A percentile compares a stretch with the other conserved stretches of the same genome.
Conservation (phyloP, 2,888 invertebrate species). For the Plebejus anna region DNA sequence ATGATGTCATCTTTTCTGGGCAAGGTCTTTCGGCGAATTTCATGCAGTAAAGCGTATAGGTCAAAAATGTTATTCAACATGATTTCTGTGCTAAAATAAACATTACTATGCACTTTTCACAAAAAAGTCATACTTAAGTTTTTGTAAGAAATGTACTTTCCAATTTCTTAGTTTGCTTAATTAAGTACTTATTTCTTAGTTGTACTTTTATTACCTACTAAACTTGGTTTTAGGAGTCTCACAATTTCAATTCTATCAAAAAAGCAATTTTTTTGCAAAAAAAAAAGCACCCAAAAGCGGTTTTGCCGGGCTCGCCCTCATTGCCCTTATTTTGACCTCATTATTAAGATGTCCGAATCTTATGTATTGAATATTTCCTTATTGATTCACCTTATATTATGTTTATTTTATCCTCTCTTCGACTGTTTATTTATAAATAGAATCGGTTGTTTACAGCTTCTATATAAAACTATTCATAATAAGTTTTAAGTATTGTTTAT, state of each 20-base stretch:
- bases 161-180: too few relatives aligned
- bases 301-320: background rate
- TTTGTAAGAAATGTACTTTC: background rate
- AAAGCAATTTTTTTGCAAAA: too few relatives aligned
- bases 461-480: background rate
- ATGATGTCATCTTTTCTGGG: conserved; percentile 71
- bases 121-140: background rate
- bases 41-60: conserved; percentile 38
- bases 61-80: conserved; percentile 32
- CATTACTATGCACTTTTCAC: background rate
- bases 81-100: conserved; percentile 9
- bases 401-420: background rate
- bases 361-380: background rate
- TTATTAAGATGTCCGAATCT: background rate
- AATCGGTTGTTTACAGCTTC: conserved; percentile 2
- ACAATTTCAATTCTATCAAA: too few relatives aligned
- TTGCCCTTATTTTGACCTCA: background rate
- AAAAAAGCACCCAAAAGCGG: background rate
- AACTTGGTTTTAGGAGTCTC: too few relatives aligned
- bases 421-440: background rate
- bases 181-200: too few relatives aligned
- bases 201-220: too few relatives aligned
- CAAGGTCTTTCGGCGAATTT: conserved; percentile 46
- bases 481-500: background rate
- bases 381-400: background rate